Evolutionary conservation across 1,140 invertebrate species (phyloP).

Genomic region (Hypothenemus hampei): DNA sequence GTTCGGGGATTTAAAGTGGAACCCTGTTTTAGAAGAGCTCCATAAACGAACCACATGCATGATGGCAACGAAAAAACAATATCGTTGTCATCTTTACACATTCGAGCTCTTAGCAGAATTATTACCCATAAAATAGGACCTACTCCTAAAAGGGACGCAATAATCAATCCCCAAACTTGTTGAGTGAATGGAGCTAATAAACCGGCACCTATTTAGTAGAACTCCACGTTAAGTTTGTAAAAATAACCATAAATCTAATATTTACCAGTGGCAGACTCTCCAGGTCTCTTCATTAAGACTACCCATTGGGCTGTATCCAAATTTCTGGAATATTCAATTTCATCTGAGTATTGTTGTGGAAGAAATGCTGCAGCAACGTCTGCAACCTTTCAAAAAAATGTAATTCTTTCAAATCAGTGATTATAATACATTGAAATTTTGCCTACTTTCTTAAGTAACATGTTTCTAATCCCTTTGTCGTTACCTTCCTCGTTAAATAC

Average conservation of each 20-base stretch:
- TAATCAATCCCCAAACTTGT: slow-evolving; percentile 72
- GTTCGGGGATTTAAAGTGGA: slow-evolving; percentile 70
- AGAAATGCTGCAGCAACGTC: slow-evolving; percentile 74
- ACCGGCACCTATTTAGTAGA: slow-evolving; percentile 54
- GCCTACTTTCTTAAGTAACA: slow-evolving; percentile 55
- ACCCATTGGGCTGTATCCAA: slow-evolving; percentile 70
- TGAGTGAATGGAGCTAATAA: slow-evolving; percentile 72
- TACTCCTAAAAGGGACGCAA: slow-evolving; percentile 64
- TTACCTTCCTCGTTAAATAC: slow-evolving; percentile 49
- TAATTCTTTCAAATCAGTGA: background rate
- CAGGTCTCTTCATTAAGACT: slow-evolving; percentile 72
- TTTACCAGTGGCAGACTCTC: slow-evolving; percentile 65
- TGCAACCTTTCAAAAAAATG: slow-evolving; percentile 47
- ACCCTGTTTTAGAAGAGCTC: slow-evolving; percentile 82
- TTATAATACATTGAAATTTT: background rate
- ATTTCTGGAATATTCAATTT: slow-evolving; percentile 58
- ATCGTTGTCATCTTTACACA: slow-evolving; percentile 47
- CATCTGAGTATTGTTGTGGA: slow-evolving; percentile 56
- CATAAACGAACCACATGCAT: slow-evolving; percentile 83
- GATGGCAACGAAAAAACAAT: slow-evolving; percentile 49
- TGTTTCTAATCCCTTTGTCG: slow-evolving; percentile 59
- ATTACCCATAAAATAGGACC: slow-evolving; percentile 75
- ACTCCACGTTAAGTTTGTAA: background rate
- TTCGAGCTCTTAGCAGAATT: slow-evolving; percentile 55
- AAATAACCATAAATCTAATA: background rate